Evolutionary conservation across 2,797 vertebrate species (phyloP), one percentile per base, ranked within the genome.

Genomic region (Phrynocephalus forsythii): DNA sequence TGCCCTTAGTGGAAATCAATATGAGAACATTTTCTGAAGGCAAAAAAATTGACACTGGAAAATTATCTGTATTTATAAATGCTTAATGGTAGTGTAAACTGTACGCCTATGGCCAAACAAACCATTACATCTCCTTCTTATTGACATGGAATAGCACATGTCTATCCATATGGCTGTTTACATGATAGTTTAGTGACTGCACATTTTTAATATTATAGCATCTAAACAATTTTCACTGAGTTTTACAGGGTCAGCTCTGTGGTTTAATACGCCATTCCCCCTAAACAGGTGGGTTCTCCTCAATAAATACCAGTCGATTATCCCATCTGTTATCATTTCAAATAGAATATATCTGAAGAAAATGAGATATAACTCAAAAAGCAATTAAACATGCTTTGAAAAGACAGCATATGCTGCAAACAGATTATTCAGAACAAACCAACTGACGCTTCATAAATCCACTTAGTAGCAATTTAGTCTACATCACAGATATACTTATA

Each of bases 351-450:
- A 86, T 72, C 18, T 79, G 77, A 86, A 77, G 52, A 28, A 78
- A 85, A 78, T 67, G 77, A 60, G 44, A 79, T 33, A 24, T 30
- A 80, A 79, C 22, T 79, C 28, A 60, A 80, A 71, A 80, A 30
- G 24, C 30, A 80, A 77, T 86, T 86, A 86, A 86, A 79, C 24
- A n/a, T 79, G 85, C 77, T 60, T 79, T 86, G 30, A 60, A 86
- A 66, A 10, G 50, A 20, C 8, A 73, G 71, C 86, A 72, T 82
- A 75, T 82, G 78, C 56, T 66, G 63, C n/a, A 13, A 85, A 79
- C 71, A 56, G 86, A 87, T 75, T 87, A 82, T 67, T 82, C 44
- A 76, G 75, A 86, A 67, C 78, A 60, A 72, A 20, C 56, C 71
- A 50, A 76, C 10, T 75, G 56, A 48, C 76, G 79, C 71, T 75